A percentile compares a stretch with the other conserved stretches of the same genome.
phyloP scores from a whole-genome alignment of 2,113 vertebrate species.

The Cyprinodon variegatus region DNA sequence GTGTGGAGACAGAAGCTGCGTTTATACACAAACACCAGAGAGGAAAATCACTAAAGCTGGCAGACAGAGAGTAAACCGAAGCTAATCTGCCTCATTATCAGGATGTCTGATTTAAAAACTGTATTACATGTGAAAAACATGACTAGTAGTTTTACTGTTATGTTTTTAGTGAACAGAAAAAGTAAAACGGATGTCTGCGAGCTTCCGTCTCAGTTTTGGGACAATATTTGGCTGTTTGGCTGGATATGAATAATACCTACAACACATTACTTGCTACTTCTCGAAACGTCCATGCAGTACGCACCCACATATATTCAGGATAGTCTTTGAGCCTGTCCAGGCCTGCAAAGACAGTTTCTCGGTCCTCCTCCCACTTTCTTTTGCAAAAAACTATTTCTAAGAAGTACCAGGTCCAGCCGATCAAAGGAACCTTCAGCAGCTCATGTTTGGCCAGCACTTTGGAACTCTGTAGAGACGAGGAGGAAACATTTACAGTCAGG shows the following conservation, averaged over 20 bases:
- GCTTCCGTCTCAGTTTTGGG: too few relatives aligned
- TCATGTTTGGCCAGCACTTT: conserved; percentile 98
- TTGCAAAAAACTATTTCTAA: conserved; percentile 98
- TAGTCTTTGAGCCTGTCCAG: conserved; percentile 87
- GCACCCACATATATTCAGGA: conserved; percentile 97
- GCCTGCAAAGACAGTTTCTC: conserved; percentile 87
- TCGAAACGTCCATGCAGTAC: conserved; percentile 56
- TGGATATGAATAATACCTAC: background rate
- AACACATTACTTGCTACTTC: too few relatives aligned
- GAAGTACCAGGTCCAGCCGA: conserved; percentile 99
- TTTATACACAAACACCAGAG: conserved; percentile 11
- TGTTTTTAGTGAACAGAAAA: too few relatives aligned
- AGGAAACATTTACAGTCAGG: background rate
- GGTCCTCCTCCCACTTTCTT: conserved; percentile 97
- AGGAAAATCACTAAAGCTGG: background rate
- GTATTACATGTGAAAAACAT: too few relatives aligned
- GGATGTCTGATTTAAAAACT: conserved; percentile 17
- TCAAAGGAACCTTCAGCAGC: conserved; percentile 93
- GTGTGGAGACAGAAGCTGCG: conserved; percentile 8
- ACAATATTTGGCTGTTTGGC: too few relatives aligned
- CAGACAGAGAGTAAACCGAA: background rate
- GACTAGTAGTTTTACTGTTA: too few relatives aligned
- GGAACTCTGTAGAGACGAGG: conserved; percentile 84
- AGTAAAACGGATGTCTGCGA: too few relatives aligned
- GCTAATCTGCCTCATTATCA: conserved; percentile 5